A percentile compares a stretch with the other conserved stretches of the same genome.
Evolutionary conservation across 2,888 invertebrate genomes (phyloP).

Genomic region (Lobophora halterata): DNA sequence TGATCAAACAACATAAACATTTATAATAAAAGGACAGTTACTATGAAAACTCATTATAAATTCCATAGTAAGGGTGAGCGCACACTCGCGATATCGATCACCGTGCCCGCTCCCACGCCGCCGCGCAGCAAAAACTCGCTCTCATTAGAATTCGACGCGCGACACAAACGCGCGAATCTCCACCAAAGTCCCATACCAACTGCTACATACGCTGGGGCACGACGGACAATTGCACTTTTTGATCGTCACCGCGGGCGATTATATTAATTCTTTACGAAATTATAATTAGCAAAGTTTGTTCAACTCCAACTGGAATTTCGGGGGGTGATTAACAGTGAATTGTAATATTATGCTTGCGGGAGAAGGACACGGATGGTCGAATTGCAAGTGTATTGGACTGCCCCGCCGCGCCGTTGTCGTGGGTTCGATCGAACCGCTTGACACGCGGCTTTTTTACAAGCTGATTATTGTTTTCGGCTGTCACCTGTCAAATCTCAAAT

Average conservation of each 20-base stretch:
- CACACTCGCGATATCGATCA: slow-evolving; percentile 43
- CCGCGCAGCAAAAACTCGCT: slow-evolving; percentile 64
- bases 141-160: slow-evolving; percentile 71
- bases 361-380: too few relatives aligned
- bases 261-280: slow-evolving; percentile 18
- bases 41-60: background rate
- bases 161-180: slow-evolving; percentile 50
- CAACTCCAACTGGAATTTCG: slow-evolving; percentile 9
- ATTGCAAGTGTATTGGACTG: too few relatives aligned
- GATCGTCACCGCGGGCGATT: slow-evolving; percentile 35
- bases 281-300: slow-evolving; percentile 17
- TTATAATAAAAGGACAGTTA: slow-evolving; percentile 3
- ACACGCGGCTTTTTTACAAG: too few relatives aligned
- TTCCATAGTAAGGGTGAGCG: slow-evolving; percentile 13
- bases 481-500: too few relatives aligned
- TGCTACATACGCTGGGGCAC: background rate
- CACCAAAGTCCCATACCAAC: slow-evolving; percentile 32
- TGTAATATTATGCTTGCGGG: too few relatives aligned
- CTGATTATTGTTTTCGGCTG: too few relatives aligned
- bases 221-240: slow-evolving; percentile 47
- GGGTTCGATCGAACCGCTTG: too few relatives aligned
- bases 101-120: slow-evolving; percentile 63
- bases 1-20: too few relatives aligned
- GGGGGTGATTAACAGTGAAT: background rate
- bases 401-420: too few relatives aligned